Base-by-base conservation (phyloP, 2,888 invertebrate species). In the Drosophila nigritarsus region DNA sequence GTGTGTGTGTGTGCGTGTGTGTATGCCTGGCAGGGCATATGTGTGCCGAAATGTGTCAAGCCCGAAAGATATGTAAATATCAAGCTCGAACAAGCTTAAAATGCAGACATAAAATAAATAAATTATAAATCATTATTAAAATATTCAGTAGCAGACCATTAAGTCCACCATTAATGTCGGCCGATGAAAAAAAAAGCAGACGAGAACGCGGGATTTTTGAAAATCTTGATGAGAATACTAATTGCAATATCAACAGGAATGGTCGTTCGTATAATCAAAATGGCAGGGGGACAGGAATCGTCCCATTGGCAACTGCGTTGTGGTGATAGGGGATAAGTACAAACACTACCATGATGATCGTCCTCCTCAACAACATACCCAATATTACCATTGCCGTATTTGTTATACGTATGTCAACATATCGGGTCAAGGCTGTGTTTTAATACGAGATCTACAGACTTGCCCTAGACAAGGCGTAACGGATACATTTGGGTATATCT, bases 11-110 rank as follows among this genome's bases (percentile, higher is more conserved):
- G 55, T 68, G 32, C 49, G 50, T 40, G 62, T 59, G 54, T 49
- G 61, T 68, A 32, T 64, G 27, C 36, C 65, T 34, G 50, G 62
- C 30, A 61, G 48, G 18, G 51, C 49, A 55, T 65, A 20, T 65
- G 55, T 75, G 79, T 74, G 75, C 73, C 73, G 77, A 82, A 83
- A 29, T 75, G 72, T 78, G 80, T 70, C 72, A 80, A 8, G 40
- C 38, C 45, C 45, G 38, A 65, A 75, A 73, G 65, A 73, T 87
- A 87, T 82, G 78, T 58, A 78, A 66, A 78, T 49, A 36, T 30
- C 24, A 42, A 34, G 30, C 24, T 20, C 13, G 38, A 51, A 38
- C 9, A 42, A 53, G 11, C 18, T 3, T 5, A 11, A 18, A 15
- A 15, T 30, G 29, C 29, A 2, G 11, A 27, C 29, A 48, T 38